Base-by-base conservation (phyloP, 2,888 invertebrate species). In the Aporophyla lueneburgensis region DNA sequence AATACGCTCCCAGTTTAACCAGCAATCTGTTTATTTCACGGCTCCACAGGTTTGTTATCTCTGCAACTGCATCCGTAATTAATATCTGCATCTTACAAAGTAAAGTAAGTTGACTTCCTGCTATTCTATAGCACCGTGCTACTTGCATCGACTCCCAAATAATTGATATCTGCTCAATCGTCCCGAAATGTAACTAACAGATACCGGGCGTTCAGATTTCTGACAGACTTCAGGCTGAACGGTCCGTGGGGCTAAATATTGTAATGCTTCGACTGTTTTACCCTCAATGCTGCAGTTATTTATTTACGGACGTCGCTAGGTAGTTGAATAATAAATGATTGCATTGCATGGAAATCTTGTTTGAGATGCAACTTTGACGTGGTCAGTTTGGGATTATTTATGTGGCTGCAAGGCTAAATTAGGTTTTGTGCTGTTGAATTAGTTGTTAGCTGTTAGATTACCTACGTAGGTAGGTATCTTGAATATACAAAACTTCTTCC, bases 91-190 rank as follows among this genome's bases (percentile, higher is more conserved):
- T 88, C 88, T 90, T 87, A 85, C 85, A 83, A 89, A 90, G 91
- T 89, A 88, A 89, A 89, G 89, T 88, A 86, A 90, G 84, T 88
- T 88, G 85, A 86, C 87, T 89, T 85, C 80, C 83, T 86, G 85
- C 87, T 82, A 88, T 90, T 89, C 80, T 85, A 87, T 88, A 83
- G 86, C 74, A 86, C 81, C 80, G 81, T 75, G 79, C 77, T 71
- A 84, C 75, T n/a, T 86, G 83, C 76, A 87, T 87, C 81, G 89
- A 88, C 84, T 88, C 72, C 85, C 87, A 91, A 92, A 93, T 93
- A 93, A 93, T 93, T 92, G 91, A 93, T 93, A 91, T 89, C 89
- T 89, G 89, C 90, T 90, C 88, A 87, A 87, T 84, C 87, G 89
- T 80, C 88, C 81, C 74, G 88, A 90, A 90, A 90, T 89, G 86